These are phyloP conservation scores for Nowickia ferox DNA, from an alignment of 2,888 invertebrate genomes.

Conservation along the genomic window DNA sequence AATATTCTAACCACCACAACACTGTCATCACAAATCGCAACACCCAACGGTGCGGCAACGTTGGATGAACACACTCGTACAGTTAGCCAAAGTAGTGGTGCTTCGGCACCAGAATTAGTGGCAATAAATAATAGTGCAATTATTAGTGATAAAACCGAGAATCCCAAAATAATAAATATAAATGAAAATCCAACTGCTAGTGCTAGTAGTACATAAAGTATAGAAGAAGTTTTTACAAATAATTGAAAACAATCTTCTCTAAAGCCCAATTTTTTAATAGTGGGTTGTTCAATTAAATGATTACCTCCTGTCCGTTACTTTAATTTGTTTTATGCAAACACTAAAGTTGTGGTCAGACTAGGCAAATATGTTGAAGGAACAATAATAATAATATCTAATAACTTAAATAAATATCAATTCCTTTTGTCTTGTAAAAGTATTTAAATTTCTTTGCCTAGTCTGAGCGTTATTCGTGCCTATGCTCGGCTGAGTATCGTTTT, in stretches of 20 bases:
- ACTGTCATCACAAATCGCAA: slow-evolving; percentile 22
- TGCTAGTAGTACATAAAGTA: slow-evolving; percentile 64
- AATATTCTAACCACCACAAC: neutral
- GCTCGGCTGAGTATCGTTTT: too few species aligned
- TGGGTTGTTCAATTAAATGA: neutral
- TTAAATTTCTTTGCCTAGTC: too few species aligned
- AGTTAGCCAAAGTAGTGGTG: slow-evolving; percentile 85
- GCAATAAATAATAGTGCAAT: slow-evolving; percentile 74
- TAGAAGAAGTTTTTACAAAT: neutral
- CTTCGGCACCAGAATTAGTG: slow-evolving; percentile 79
- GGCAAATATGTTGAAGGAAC: too few species aligned
- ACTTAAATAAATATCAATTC: too few species aligned
- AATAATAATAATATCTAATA: too few species aligned
- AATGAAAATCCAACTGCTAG: slow-evolving; percentile 51
- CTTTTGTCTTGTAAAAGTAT: too few species aligned
- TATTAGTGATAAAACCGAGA: slow-evolving; percentile 75
- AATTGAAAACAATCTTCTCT: neutral
- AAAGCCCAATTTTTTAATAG: neutral
- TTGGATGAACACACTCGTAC: slow-evolving; percentile 85
- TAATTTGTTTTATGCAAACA: neutral
- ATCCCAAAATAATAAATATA: slow-evolving; percentile 51
- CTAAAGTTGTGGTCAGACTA: too few species aligned
- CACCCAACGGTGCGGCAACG: slow-evolving; percentile 81
- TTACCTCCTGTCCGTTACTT: neutral
- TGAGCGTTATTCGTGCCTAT: too few species aligned